phyloP scores from a whole-genome alignment of 2,888 invertebrate species.

The Cheilosia variabilis region DNA sequence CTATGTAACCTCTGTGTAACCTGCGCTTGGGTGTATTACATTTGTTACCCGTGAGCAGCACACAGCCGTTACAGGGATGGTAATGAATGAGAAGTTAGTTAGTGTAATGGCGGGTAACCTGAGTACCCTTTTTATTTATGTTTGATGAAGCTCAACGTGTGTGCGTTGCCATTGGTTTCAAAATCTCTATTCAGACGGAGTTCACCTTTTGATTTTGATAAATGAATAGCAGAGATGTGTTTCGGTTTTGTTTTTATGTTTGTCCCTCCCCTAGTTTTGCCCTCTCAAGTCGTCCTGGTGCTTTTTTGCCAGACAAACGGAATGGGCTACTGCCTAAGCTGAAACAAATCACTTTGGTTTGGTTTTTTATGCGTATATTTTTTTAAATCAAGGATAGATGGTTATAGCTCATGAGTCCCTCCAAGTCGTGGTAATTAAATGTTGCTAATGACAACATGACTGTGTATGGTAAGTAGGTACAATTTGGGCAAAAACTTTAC shows the following conservation, averaged over 20 bases:
- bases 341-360: constrained; percentile 36
- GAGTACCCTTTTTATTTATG: constrained; percentile 69
- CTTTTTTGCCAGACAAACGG: neutral
- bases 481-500: neutral
- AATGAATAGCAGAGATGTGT: constrained; percentile 51
- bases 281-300: constrained; percentile 3
- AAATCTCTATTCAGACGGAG: constrained; percentile 58
- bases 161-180: constrained; percentile 62
- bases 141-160: constrained; percentile 9
- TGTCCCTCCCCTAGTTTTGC: neutral
- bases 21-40: constrained; percentile 40
- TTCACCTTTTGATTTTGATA: constrained; percentile 71
- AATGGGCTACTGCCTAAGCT: neutral
- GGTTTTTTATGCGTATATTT: constrained; percentile 29
- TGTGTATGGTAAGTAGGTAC: neutral
- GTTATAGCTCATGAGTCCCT: constrained; percentile 36
- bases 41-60: constrained; percentile 52
- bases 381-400: constrained; percentile 43
- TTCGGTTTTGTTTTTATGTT: neutral
- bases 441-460: constrained; percentile 49
- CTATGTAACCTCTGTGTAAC: constrained; percentile 15
- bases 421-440: constrained; percentile 50
- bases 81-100: constrained; percentile 71
- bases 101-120: constrained; percentile 69
- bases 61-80: constrained; percentile 45